Evolutionary conservation across 2,888 invertebrate genomes (phyloP), one percentile per base, ranked within the genome.

Genomic region (Micropterix aruncella): DNA sequence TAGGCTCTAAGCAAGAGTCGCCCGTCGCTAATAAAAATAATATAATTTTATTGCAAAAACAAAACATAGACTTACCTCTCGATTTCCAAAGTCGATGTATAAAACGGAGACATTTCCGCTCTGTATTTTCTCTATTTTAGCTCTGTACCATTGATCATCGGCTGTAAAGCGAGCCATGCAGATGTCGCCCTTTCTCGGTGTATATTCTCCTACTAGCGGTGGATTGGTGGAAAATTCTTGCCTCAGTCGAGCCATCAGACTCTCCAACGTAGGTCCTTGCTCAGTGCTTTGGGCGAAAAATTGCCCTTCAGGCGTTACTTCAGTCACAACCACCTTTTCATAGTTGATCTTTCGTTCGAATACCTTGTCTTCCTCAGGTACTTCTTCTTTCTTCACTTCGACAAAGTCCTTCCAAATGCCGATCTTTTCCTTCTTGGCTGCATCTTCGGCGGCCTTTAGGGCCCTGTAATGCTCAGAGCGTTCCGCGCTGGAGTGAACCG

Each of bases 21-120:
- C 27, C 12, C n/a, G n/a, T n/a, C n/a, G n/a, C n/a, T n/a, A n/a
- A n/a, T n/a, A n/a, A n/a, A n/a, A n/a, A n/a, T n/a, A n/a, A n/a
- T n/a, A n/a, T n/a, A n/a, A n/a, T n/a, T n/a, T n/a, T n/a, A n/a
- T n/a, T n/a, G n/a, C n/a, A n/a, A n/a, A n/a, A n/a, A n/a, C n/a
- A n/a, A n/a, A n/a, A n/a, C n/a, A n/a, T n/a, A n/a, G n/a, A n/a
- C n/a, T 63, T 52, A 79, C 77, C 70, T 93, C 94, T 59, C 86
- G 78, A 63, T 99, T 99, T 52, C 99, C 99, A 59, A 93, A 99
- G 62, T 99, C 99, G 53, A 97, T 78, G 68, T 92, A 99, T 50
- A 87, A 75, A 19, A 99, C 85, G 43, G 79, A 78, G 12, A 82
- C 83, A 55, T 83, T 83, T 47, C 78, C 74, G 36, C 84, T 83